phyloP scores from a whole-genome alignment of 1,140 invertebrate genomes.

The Arctopsyche grandis region DNA sequence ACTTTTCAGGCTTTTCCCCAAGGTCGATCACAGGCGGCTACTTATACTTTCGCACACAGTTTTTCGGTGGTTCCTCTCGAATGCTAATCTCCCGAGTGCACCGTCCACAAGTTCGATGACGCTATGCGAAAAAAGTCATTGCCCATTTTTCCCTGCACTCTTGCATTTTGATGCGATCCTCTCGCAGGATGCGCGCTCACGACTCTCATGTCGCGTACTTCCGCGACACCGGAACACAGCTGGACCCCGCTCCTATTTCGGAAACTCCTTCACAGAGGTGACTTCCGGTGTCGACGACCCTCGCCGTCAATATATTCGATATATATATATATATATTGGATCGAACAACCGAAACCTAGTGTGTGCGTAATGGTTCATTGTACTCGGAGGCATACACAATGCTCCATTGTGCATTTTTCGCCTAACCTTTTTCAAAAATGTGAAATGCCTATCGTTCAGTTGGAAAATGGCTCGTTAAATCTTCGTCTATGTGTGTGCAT shows the following conservation, averaged over 20 bases:
- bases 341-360: neutral
- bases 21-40: no score
- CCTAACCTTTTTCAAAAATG: neutral
- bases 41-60: no score
- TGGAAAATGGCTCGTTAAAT: no score
- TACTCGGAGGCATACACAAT: neutral
- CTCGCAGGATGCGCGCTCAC: neutral
- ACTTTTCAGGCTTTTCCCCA: no score
- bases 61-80: neutral
- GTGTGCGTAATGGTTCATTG: neutral
- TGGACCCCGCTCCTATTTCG: conserved; percentile 15
- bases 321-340: neutral
- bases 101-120: neutral
- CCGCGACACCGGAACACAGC: neutral
- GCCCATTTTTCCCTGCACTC: neutral
- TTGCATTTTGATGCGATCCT: neutral
- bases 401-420: neutral
- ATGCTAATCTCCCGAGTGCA: neutral
- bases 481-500: no score
- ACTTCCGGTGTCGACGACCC: conserved; percentile 9
- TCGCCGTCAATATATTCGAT: neutral
- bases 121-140: no score
- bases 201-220: no score
- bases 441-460: no score
- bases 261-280: neutral